Conservation (phyloP, 2,888 invertebrate species). For the Lasius fuliginosus region DNA sequence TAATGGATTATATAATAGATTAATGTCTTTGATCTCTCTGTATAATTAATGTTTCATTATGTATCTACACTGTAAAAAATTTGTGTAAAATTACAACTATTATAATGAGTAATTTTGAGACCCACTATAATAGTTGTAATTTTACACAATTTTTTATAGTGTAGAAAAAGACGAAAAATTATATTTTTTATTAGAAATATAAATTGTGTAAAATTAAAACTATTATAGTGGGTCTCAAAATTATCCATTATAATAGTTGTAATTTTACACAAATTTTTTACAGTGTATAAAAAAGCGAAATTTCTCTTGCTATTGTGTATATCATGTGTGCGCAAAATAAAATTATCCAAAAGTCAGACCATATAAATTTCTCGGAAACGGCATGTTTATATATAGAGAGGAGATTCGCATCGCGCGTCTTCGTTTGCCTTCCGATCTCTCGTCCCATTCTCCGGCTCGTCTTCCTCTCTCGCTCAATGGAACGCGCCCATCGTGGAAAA, state of each 20-base stretch:
- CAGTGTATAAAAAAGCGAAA: not conserved
- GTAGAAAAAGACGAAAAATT: too few relatives aligned
- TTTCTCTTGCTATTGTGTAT: not conserved
- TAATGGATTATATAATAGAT: not conserved
- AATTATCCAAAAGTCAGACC: not conserved
- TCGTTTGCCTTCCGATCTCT: conserved; percentile 29
- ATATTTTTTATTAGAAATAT: too few relatives aligned
- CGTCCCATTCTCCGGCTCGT: conserved; percentile 52
- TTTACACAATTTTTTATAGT: too few relatives aligned
- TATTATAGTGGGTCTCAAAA: too few relatives aligned
- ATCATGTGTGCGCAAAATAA: not conserved
- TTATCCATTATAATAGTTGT: too few relatives aligned
- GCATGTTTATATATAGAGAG: not conserved
- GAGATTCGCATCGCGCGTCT: conserved; percentile 22
- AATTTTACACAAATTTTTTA: too few relatives aligned
- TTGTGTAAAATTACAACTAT: too few relatives aligned
- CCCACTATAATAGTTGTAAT: too few relatives aligned
- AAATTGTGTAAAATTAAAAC: too few relatives aligned
- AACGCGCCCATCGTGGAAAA: conserved; percentile 80
- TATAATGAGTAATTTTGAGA: too few relatives aligned
- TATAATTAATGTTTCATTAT: too few relatives aligned
- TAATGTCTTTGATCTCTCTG: too few relatives aligned
- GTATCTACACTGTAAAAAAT: not conserved
- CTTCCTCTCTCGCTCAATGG: conserved; percentile 80
- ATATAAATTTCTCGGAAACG: not conserved